These are phyloP conservation scores for Slavum lentiscoides DNA, from an alignment of 2,888 invertebrate genomes.

Conservation along the genomic window DNA sequence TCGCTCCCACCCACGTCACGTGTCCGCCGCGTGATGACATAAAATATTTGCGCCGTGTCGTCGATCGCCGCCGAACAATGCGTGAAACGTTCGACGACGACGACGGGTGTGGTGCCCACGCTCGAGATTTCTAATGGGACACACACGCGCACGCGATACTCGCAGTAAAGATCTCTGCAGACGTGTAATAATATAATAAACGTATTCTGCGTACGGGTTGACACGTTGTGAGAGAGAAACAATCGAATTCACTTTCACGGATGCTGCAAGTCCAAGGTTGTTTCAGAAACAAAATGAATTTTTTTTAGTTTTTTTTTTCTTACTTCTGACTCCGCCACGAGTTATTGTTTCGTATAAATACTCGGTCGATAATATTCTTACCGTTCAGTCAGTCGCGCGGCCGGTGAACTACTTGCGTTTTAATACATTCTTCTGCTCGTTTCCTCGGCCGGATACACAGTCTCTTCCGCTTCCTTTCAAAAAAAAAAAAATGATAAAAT, in stretches of 20 bases:
- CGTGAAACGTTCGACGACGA: not conserved
- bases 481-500: too few relatives aligned
- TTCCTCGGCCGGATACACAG: too few relatives aligned
- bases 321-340: too few relatives aligned
- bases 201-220: not conserved
- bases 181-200: not conserved
- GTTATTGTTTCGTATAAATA: too few relatives aligned
- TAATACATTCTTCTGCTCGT: too few relatives aligned
- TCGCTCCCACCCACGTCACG: not conserved
- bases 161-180: not conserved
- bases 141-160: not conserved
- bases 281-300: constrained; percentile 1
- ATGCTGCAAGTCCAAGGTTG: constrained; percentile 19
- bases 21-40: constrained; percentile 2
- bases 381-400: too few relatives aligned
- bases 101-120: constrained; percentile 35
- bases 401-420: too few relatives aligned
- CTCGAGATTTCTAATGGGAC: constrained; percentile 14
- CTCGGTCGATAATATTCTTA: too few relatives aligned
- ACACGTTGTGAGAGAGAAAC: constrained; percentile 13
- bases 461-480: too few relatives aligned
- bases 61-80: constrained; percentile 2
- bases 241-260: constrained; percentile 41
- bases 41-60: not conserved
- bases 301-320: too few relatives aligned